Evolutionary conservation across 2,888 invertebrate species (phyloP).

Genomic region (Molorchus minor): DNA sequence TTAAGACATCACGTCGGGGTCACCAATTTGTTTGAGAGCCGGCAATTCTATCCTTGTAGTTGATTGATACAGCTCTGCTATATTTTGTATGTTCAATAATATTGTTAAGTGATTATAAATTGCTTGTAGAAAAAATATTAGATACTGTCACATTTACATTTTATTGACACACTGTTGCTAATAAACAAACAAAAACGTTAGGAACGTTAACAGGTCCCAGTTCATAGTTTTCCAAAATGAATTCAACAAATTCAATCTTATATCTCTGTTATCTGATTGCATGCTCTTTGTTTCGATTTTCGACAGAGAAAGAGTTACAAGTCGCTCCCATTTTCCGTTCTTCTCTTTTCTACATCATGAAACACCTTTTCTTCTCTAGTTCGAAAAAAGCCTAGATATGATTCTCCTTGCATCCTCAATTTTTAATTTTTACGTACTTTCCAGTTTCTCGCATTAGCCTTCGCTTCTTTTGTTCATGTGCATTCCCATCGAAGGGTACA

Average conservation of each 20-base stretch:
- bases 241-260: constrained; percentile 13
- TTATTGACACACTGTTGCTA: too few relatives aligned
- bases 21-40: too few relatives aligned
- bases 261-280: constrained; percentile 14
- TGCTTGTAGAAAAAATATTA: too few relatives aligned
- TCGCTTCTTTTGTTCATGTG: constrained; percentile 18
- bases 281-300: constrained; percentile 15
- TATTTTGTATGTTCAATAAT: too few relatives aligned
- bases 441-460: constrained; percentile 11
- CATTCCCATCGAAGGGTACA: constrained; percentile 15
- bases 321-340: constrained; percentile 15
- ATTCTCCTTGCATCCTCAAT: constrained; percentile 13
- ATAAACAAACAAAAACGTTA: too few relatives aligned
- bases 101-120: too few relatives aligned
- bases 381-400: constrained; percentile 4
- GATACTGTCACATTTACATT: too few relatives aligned
- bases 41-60: too few relatives aligned
- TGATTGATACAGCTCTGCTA: too few relatives aligned
- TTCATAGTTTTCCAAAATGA: constrained; percentile 19
- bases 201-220: too few relatives aligned
- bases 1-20: too few relatives aligned
- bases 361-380: constrained; percentile 4
- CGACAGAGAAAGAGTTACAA: constrained; percentile 7
- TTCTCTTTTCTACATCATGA: constrained; percentile 16
- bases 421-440: constrained; percentile 15